Conservation (phyloP, 2,888 invertebrate species). For the Chrysina gloriosa region DNA sequence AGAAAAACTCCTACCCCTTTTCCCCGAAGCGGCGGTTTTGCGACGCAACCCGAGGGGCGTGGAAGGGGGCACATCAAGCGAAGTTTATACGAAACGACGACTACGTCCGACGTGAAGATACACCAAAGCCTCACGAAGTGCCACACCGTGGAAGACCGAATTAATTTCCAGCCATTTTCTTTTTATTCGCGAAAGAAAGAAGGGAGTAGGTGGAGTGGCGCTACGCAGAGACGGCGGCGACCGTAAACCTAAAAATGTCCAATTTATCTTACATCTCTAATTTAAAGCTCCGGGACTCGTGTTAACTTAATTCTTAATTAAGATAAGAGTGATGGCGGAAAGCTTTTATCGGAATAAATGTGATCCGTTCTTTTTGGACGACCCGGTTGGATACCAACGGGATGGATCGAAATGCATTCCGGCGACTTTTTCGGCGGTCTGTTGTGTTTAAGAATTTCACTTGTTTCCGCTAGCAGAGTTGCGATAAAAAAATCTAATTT, state of each 20-base stretch:
- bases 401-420: constrained; percentile 35
- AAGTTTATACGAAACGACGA: background rate
- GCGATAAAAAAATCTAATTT: too few species aligned
- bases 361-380: constrained; percentile 6
- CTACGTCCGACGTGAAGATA: background rate
- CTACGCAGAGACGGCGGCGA: background rate
- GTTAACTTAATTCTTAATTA: constrained; percentile 56
- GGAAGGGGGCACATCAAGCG: background rate
- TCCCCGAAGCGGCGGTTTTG: background rate
- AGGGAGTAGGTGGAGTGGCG: background rate
- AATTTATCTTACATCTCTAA: constrained; percentile 49
- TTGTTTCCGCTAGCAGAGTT: too few species aligned
- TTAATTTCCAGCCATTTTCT: constrained; percentile 40
- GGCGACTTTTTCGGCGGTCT: too few species aligned
- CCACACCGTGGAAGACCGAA: background rate
- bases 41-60: background rate
- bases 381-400: background rate
- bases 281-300: constrained; percentile 46
- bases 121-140: background rate
- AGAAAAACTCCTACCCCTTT: constrained; percentile 1
- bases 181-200: constrained; percentile 17
- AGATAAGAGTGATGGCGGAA: constrained; percentile 49
- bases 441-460: too few species aligned
- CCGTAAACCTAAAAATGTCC: constrained; percentile 54
- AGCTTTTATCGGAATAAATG: constrained; percentile 41